Conservation (phyloP, 2,797 vertebrate species). For the Falco berigora region DNA sequence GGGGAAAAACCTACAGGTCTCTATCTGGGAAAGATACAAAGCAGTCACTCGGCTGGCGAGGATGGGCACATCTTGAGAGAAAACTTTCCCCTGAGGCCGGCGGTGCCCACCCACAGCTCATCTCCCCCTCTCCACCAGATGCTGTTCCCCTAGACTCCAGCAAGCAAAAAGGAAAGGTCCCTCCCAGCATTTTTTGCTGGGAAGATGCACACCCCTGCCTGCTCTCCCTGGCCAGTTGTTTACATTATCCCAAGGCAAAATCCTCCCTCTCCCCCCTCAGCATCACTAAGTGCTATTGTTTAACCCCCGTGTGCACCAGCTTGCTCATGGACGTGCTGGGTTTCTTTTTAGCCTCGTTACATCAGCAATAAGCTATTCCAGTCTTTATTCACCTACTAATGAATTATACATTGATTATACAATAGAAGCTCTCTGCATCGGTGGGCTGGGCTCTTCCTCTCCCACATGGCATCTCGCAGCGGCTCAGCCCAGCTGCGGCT, state of each 20-base stretch:
- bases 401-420: slow-evolving; percentile 56
- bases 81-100: not conserved
- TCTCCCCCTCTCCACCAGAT: not conserved
- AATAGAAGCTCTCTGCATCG: not conserved
- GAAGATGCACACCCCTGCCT: not conserved
- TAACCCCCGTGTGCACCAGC: not conserved
- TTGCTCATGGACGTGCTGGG: fast-evolving
- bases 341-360: not conserved
- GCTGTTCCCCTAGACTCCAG: not conserved
- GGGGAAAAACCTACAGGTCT: not conserved
- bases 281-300: not conserved
- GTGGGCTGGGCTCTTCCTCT: not conserved
- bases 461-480: not conserved
- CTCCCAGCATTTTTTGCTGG: not conserved
- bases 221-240: not conserved
- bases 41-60: not conserved
- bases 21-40: not conserved
- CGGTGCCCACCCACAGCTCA: not conserved
- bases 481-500: not conserved
- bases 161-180: not conserved
- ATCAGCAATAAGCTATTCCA: not conserved
- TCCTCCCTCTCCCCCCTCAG: not conserved
- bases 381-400: slow-evolving; percentile 27
- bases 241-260: not conserved
- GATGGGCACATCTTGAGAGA: not conserved